phyloP scores from a whole-genome alignment of 2,888 invertebrate genomes.

The Chymomyza procnemis region DNA sequence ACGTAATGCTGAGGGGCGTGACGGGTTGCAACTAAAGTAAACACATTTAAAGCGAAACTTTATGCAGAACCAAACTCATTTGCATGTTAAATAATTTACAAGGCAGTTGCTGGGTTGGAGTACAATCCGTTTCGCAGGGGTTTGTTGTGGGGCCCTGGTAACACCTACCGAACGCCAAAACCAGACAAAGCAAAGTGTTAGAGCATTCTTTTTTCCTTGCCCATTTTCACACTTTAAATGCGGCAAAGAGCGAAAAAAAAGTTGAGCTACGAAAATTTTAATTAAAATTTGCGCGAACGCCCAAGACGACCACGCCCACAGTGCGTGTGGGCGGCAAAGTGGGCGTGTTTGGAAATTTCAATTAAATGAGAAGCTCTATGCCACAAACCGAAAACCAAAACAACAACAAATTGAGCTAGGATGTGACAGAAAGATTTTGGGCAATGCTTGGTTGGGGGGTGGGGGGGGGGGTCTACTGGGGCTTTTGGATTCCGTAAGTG shows the following conservation, averaged over 20 bases:
- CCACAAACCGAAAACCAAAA: slow-evolving; percentile 40
- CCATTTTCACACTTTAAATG: slow-evolving; percentile 58
- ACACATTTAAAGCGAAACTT: slow-evolving; percentile 71
- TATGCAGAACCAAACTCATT: slow-evolving; percentile 72
- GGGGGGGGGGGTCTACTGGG: slow-evolving; percentile 30
- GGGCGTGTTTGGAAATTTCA: slow-evolving; percentile 64
- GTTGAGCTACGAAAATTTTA: slow-evolving; percentile 43
- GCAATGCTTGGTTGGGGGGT: neutral
- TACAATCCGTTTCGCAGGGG: neutral
- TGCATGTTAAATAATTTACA: slow-evolving; percentile 69
- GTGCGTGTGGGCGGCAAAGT: slow-evolving; percentile 48
- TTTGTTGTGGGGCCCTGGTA: neutral
- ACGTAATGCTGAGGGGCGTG: neutral
- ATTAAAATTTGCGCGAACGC: slow-evolving; percentile 65
- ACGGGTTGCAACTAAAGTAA: slow-evolving; percentile 59
- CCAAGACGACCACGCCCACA: slow-evolving; percentile 33
- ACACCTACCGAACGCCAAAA: slow-evolving; percentile 13
- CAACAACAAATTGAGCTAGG: slow-evolving; percentile 49
- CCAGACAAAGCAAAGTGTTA: neutral
- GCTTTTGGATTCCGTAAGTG: slow-evolving; percentile 43
- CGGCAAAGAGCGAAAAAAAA: neutral
- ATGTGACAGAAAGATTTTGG: neutral
- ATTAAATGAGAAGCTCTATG: slow-evolving; percentile 42
- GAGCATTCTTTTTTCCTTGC: neutral
- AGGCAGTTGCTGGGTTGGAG: slow-evolving; percentile 27